Conservation (phyloP, 1,140 invertebrate genomes). For the Antheraea pernyi region DNA sequence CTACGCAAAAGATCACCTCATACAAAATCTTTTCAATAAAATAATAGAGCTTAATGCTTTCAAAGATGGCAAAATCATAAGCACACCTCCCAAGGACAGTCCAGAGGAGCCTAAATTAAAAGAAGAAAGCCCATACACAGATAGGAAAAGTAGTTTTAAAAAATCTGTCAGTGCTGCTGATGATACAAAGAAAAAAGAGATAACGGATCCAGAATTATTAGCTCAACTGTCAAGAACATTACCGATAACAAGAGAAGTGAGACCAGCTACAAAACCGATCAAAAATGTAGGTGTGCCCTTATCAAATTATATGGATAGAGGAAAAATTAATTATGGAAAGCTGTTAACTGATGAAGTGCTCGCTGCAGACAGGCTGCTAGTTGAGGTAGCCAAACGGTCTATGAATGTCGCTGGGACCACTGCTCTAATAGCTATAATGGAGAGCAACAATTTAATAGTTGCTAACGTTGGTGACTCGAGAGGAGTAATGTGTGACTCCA, state of each 20-base stretch:
- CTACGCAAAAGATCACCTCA: constrained; percentile 90
- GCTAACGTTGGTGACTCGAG: constrained; percentile 98
- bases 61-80: constrained; percentile 79
- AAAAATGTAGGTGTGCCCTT: constrained; percentile 60
- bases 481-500: constrained; percentile 95
- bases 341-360: constrained; percentile 92
- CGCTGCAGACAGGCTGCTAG: constrained; percentile 87
- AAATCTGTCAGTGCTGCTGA: constrained; percentile 82
- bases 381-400: constrained; percentile 89
- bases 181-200: constrained; percentile 78
- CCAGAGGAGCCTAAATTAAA: constrained; percentile 71
- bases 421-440: constrained; percentile 92
- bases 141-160: constrained; percentile 83
- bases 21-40: constrained; percentile 88
- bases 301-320: constrained; percentile 83
- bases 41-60: constrained; percentile 86
- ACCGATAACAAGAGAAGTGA: constrained; percentile 82
- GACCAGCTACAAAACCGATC: constrained; percentile 52
- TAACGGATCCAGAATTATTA: constrained; percentile 85
- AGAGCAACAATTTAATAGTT: constrained; percentile 90
- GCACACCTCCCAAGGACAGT: constrained; percentile 57
- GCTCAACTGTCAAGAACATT: constrained; percentile 83
- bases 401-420: constrained; percentile 96
- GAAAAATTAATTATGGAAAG: constrained; percentile 88
- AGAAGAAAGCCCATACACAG: constrained; percentile 61